Evolutionary conservation across 1,140 invertebrate genomes (phyloP).

Genomic region (Propsilocerus akamusi): DNA sequence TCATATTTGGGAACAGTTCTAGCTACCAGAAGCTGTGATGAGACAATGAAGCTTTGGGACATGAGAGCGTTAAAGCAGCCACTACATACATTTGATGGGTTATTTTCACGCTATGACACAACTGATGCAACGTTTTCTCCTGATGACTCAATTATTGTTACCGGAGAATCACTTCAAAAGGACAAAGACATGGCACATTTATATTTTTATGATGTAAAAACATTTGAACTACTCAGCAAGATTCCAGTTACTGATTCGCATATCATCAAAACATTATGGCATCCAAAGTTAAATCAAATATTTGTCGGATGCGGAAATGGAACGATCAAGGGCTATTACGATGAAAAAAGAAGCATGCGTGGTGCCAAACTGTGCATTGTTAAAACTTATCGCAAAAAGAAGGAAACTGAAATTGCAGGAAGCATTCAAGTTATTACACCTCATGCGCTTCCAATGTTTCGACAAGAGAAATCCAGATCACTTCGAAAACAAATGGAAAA

Average conservation of each 20-base stretch:
- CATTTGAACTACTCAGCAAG: slow-evolving; percentile 52
- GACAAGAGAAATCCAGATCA: slow-evolving; percentile 78
- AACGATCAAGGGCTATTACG: slow-evolving; percentile 76
- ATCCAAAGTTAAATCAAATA: slow-evolving; percentile 93
- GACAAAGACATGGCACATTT: slow-evolving; percentile 51
- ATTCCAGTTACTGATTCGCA: slow-evolving; percentile 61
- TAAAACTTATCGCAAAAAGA: slow-evolving; percentile 59
- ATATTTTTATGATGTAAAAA: slow-evolving; percentile 64
- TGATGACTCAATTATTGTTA: slow-evolving; percentile 75
- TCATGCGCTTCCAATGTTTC: slow-evolving; percentile 88
- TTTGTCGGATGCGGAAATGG: slow-evolving; percentile 88
- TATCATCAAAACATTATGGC: slow-evolving; percentile 84
- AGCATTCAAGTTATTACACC: slow-evolving; percentile 94
- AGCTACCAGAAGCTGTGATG: slow-evolving; percentile 73
- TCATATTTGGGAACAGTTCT: slow-evolving; percentile 70
- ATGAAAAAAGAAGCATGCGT: slow-evolving; percentile 63
- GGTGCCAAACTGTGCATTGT: slow-evolving; percentile 83
- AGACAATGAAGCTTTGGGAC: slow-evolving; percentile 93
- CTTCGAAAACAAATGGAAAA: slow-evolving; percentile 84
- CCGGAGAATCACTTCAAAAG: slow-evolving; percentile 65
- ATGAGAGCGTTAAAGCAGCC: slow-evolving; percentile 65
- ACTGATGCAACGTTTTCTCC: slow-evolving; percentile 92
- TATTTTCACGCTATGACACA: slow-evolving; percentile 76
- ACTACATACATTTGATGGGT: slow-evolving; percentile 40
- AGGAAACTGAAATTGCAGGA: slow-evolving; percentile 69